Conservation (phyloP, 1,140 invertebrate species). For the Venturia canescens region DNA sequence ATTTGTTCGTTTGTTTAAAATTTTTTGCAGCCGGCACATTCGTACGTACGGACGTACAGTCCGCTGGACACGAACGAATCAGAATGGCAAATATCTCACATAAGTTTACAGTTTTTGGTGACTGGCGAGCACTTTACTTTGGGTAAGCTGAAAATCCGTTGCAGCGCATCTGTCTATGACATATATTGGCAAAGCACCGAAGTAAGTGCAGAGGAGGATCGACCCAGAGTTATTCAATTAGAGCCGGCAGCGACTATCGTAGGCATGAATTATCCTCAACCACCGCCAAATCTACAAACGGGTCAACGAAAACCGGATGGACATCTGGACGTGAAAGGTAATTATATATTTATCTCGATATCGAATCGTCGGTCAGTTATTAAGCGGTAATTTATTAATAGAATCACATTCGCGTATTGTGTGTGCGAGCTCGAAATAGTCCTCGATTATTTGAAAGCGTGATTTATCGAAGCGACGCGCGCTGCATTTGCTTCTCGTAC, state of each 20-base stretch:
- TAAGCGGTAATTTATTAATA: too few relatives aligned
- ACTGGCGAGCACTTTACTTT: constrained; percentile 77
- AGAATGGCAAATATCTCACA: constrained; percentile 67
- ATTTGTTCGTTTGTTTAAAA: background rate
- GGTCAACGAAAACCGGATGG: constrained; percentile 74
- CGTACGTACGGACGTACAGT: constrained; percentile 65
- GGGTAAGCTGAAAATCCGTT: constrained; percentile 81
- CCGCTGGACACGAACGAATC: constrained; percentile 66
- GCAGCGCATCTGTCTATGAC: constrained; percentile 80
- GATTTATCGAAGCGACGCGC: background rate
- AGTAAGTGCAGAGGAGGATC: constrained; percentile 79
- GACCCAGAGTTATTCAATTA: constrained; percentile 64
- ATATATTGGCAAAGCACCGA: constrained; percentile 82
- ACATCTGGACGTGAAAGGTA: constrained; percentile 75
- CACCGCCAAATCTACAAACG: constrained; percentile 74
- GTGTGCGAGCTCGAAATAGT: too few relatives aligned
- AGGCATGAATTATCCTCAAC: constrained; percentile 73
- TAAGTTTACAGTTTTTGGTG: constrained; percentile 78
- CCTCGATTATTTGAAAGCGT: too few relatives aligned
- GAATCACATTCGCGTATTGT: too few relatives aligned
- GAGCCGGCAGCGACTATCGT: constrained; percentile 71
- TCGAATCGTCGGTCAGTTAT: background rate
- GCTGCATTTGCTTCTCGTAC: background rate
- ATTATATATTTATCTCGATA: constrained; percentile 32
- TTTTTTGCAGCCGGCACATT: constrained; percentile 60